Percentiles rank a stretch among this genome's conserved stretches.
Evolutionary conservation across 2,113 vertebrate genomes (phyloP).

Genomic region (Ophthalmolycus amberensis): DNA sequence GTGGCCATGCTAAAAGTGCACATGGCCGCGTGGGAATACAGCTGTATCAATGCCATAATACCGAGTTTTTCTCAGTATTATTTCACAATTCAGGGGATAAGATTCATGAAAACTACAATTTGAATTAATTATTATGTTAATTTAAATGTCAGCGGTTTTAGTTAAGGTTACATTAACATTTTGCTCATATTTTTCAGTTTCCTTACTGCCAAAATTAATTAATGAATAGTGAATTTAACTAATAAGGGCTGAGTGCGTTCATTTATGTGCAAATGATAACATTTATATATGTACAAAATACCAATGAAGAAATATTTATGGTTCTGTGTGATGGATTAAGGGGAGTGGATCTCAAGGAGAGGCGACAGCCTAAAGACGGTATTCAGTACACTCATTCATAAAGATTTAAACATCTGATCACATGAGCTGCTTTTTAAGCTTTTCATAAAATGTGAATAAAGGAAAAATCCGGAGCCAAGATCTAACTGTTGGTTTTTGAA

Average conservation of each 20-base stretch:
- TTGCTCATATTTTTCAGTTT: background rate
- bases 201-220: background rate
- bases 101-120: background rate
- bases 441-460: background rate
- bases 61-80: background rate
- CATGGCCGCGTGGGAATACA: background rate
- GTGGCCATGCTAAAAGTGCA: background rate
- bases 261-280: background rate
- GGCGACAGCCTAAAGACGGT: background rate
- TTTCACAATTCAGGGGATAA: background rate
- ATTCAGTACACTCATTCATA: constrained; percentile 13
- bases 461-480: background rate
- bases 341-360: background rate
- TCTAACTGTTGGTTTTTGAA: background rate
- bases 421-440: background rate
- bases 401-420: background rate
- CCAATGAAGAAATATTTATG: background rate
- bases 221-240: background rate
- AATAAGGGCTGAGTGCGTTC: background rate
- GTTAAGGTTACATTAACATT: background rate
- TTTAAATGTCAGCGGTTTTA: background rate
- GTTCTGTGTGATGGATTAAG: background rate
- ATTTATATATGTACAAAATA: background rate
- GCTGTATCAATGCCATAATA: background rate
- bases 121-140: background rate